Evolutionary conservation across 2,113 vertebrate species (phyloP).

Genomic region (Clarias magur): DNA sequence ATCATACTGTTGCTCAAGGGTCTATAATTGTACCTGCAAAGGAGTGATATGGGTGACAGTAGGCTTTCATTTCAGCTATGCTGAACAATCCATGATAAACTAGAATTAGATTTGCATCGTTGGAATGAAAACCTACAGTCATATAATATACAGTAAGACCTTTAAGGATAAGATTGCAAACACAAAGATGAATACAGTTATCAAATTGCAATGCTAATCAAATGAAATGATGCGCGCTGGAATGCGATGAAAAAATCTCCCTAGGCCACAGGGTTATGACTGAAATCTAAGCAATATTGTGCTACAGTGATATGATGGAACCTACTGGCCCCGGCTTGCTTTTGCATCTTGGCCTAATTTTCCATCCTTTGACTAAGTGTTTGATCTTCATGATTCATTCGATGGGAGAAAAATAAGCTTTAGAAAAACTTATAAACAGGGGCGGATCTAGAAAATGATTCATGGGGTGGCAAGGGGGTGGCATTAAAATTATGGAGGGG

Average conservation of each 20-base stretch:
- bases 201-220: neutral
- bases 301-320: neutral
- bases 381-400: neutral
- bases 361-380: neutral
- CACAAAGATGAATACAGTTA: neutral
- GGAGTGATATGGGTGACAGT: neutral
- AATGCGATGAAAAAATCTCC: neutral
- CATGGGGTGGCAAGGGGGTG: no score
- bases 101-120: neutral
- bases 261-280: neutral
- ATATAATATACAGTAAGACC: no score
- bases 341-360: neutral
- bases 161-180: neutral
- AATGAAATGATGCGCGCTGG: neutral
- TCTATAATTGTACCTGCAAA: neutral
- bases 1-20: neutral
- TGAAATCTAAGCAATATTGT: neutral
- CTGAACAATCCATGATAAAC: neutral
- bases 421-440: neutral
- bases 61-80: neutral
- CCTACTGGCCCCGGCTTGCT: neutral
- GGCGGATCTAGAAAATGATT: no score
- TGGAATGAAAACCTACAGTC: neutral
- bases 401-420: neutral
- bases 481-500: no score